Conservation (phyloP, 2,888 invertebrate genomes). For the Eupithecia exiguata region DNA sequence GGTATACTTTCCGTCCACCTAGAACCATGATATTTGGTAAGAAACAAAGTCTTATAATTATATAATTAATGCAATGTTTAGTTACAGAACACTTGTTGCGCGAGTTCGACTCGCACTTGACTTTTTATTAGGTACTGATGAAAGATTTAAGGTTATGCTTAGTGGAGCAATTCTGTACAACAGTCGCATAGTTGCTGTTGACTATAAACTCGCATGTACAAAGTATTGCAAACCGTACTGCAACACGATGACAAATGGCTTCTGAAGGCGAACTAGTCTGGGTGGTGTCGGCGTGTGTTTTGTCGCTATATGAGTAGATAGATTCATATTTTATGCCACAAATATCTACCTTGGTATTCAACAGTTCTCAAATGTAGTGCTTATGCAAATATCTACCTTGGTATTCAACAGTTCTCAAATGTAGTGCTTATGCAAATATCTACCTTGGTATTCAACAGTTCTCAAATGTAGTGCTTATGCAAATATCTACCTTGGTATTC, state of each 20-base stretch:
- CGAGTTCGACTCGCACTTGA: no score
- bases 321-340: neutral
- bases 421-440: neutral
- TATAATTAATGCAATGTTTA: no score
- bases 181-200: neutral
- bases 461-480: neutral
- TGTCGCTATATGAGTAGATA: neutral
- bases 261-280: neutral
- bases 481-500: neutral
- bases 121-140: no score
- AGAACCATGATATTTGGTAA: no score
- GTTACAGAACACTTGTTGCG: no score
- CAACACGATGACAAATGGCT: neutral
- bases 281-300: neutral
- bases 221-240: neutral
- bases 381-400: neutral
- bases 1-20: no score
- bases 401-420: neutral
- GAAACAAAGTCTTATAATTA: no score
- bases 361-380: neutral
- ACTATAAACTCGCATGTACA: neutral
- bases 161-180: neutral
- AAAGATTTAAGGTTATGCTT: neutral
- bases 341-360: neutral
- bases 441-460: neutral